These are phyloP conservation scores for Tenthredo notha DNA, from an alignment of 2,888 invertebrate genomes.

Conservation along the genomic window DNA sequence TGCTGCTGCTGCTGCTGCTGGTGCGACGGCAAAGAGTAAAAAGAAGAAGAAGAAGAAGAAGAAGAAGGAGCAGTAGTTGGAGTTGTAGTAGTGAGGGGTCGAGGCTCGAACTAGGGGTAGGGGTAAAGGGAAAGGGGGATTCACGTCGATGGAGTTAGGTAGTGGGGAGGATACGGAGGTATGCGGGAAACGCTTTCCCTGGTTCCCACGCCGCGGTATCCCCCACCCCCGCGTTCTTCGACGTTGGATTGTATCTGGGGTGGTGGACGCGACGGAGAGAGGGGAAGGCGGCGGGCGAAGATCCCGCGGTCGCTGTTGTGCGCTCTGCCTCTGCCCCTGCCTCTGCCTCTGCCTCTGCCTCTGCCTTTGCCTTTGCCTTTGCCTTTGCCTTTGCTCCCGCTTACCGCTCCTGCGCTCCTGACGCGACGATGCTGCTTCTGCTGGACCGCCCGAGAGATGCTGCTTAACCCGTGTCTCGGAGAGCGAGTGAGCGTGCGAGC, in stretches of 20 bases:
- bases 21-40: background rate
- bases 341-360: slow-evolving; percentile 48
- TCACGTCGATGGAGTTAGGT: slow-evolving; percentile 56
- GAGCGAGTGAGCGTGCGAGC: slow-evolving; percentile 25
- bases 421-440: slow-evolving; percentile 55
- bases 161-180: slow-evolving; percentile 62
- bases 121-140: slow-evolving; percentile 54
- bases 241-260: slow-evolving; percentile 38
- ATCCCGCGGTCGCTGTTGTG: slow-evolving; percentile 56
- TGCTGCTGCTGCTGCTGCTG: background rate
- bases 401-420: slow-evolving; percentile 52
- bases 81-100: background rate
- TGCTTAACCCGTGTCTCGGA: background rate
- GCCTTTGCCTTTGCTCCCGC: slow-evolving; percentile 59
- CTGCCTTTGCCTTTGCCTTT: slow-evolving; percentile 52
- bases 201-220: slow-evolving; percentile 76
- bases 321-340: slow-evolving; percentile 17
- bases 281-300: slow-evolving; percentile 62
- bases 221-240: slow-evolving; percentile 55
- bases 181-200: slow-evolving; percentile 77
- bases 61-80: background rate
- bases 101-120: slow-evolving; percentile 43
- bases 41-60: background rate
- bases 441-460: slow-evolving; percentile 51
- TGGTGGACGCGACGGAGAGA: background rate